These are phyloP conservation scores for Epizoanthus scotinus DNA, from an alignment of 92 coral and sea anemone species.

Conservation along the genomic window DNA sequence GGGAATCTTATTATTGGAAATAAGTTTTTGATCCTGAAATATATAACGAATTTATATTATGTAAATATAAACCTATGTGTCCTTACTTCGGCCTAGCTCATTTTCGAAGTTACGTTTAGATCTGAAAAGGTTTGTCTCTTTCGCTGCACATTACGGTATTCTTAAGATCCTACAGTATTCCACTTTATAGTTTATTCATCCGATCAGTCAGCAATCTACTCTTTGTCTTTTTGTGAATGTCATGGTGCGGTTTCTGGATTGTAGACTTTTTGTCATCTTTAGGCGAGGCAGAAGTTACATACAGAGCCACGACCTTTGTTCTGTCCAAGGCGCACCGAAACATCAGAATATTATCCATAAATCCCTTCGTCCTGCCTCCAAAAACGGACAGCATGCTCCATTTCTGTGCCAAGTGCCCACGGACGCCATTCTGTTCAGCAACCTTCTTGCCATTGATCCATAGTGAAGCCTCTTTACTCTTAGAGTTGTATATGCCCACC, in stretches of 20 bases:
- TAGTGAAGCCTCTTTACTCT: constrained; percentile 58
- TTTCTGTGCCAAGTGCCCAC: constrained; percentile 65
- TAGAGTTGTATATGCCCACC: constrained; percentile 63
- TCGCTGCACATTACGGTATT: too few relatives aligned
- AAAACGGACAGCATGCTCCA: constrained; percentile 76
- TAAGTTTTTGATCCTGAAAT: too few relatives aligned
- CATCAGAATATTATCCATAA: constrained; percentile 76
- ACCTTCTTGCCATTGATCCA: constrained; percentile 83
- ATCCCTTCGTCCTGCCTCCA: constrained; percentile 73
- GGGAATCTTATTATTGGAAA: too few relatives aligned
- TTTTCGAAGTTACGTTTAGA: too few relatives aligned
- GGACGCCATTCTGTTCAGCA: constrained; percentile 44
- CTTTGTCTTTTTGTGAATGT: constrained; percentile 15
- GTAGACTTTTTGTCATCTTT: constrained; percentile 62
- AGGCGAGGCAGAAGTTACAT: constrained; percentile 76
- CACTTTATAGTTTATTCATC: constrained; percentile 13
- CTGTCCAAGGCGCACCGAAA: constrained; percentile 85
- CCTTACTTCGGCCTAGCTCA: too few relatives aligned
- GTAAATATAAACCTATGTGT: too few relatives aligned
- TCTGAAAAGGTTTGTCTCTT: too few relatives aligned
- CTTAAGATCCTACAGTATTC: too few relatives aligned
- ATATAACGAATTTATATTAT: too few relatives aligned
- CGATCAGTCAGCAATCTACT: constrained; percentile 1
- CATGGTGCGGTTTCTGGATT: constrained; percentile 39
- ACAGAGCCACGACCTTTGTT: constrained; percentile 85